These are phyloP conservation scores for Machaerirhynchus nigripectus DNA, from an alignment of 2,113 vertebrate species.

Conservation along the genomic window DNA sequence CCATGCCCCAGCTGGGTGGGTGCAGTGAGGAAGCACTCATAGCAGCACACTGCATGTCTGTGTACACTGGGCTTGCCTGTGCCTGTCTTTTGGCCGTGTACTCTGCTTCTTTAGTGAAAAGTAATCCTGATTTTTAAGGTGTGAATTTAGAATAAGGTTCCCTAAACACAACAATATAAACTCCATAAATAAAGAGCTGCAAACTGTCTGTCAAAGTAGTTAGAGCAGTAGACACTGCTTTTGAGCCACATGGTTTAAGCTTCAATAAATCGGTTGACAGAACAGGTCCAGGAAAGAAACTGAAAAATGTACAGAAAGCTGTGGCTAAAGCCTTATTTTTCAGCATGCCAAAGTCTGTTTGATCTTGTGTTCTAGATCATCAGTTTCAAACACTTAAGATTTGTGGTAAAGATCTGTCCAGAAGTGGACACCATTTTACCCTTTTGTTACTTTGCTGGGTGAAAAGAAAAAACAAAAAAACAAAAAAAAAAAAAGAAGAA, in stretches of 20 bases:
- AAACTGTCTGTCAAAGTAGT: background rate
- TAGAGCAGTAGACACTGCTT: background rate
- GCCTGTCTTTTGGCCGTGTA: background rate
- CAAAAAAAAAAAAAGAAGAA: background rate
- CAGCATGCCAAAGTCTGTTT: background rate
- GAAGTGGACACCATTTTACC: rapidly evolving
- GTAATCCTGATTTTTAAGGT: background rate
- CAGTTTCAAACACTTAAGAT: background rate
- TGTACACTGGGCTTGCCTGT: background rate
- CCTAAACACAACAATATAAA: background rate
- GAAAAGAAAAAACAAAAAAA: background rate
- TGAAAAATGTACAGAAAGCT: background rate
- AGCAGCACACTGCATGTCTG: background rate
- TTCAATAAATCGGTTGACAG: background rate
- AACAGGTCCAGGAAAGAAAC: background rate
- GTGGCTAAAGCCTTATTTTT: background rate
- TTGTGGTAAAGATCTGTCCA: background rate
- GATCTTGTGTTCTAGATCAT: background rate
- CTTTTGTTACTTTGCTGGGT: background rate
- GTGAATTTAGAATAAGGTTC: background rate
- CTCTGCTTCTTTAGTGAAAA: background rate
- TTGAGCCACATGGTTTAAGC: background rate
- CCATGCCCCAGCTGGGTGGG: too few species aligned
- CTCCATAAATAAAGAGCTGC: background rate
- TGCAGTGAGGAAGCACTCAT: background rate